Percentiles rank a stretch among this genome's conserved stretches.
Evolutionary conservation across 2,113 vertebrate species (phyloP).

Genomic region (Baryphthengus martii): DNA sequence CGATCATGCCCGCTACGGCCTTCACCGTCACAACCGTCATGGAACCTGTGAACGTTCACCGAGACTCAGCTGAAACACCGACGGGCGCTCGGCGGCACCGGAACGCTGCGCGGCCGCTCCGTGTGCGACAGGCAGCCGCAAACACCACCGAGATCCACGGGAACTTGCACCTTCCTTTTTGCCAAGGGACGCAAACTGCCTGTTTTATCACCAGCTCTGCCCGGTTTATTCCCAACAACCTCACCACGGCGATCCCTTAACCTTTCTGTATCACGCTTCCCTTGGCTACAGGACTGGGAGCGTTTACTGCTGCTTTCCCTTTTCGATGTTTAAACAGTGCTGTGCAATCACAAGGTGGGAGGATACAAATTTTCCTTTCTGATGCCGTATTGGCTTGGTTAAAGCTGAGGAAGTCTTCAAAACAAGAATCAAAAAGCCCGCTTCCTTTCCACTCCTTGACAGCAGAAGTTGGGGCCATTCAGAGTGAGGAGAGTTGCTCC

Average conservation of each 20-base stretch:
- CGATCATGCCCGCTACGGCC: conserved; percentile 89
- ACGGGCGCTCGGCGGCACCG: fast-evolving
- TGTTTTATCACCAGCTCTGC: neutral
- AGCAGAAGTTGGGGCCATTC: neutral
- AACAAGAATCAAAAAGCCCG: neutral
- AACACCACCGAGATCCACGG: neutral
- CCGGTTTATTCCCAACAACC: neutral
- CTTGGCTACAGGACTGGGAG: neutral
- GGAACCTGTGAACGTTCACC: conserved; percentile 76
- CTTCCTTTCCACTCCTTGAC: neutral
- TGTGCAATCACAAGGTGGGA: neutral
- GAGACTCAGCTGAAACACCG: neutral
- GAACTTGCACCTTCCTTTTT: neutral
- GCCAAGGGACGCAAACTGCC: neutral
- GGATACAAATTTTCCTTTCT: neutral
- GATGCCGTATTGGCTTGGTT: neutral
- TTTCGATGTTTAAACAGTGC: neutral
- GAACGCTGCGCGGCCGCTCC: neutral
- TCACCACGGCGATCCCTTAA: neutral
- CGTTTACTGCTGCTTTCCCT: too few relatives aligned
- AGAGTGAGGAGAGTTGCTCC: neutral
- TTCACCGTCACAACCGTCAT: conserved; percentile 91
- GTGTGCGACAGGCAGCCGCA: neutral
- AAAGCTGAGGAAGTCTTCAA: neutral
- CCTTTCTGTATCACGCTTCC: neutral